These are phyloP conservation scores for Pheosia tremula DNA, from an alignment of 2,888 invertebrate genomes.

Conservation along the genomic window DNA sequence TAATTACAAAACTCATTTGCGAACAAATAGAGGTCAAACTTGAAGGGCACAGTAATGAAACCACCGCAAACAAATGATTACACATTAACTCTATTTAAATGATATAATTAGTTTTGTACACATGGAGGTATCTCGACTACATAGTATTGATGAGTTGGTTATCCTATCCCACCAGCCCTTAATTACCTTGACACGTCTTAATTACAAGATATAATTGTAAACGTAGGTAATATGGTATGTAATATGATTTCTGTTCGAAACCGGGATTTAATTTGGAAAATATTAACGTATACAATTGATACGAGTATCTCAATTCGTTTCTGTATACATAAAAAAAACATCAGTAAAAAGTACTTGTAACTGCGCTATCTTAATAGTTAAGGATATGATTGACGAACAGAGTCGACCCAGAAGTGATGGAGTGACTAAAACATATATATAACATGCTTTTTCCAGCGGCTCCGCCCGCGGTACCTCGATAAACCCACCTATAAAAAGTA, in stretches of 20 bases:
- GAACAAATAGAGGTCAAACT: not conserved
- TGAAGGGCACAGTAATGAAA: not conserved
- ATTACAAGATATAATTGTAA: constrained; percentile 60
- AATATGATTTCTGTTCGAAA: constrained; percentile 25
- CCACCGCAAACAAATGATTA: constrained; percentile 1
- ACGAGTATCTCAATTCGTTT: too few species aligned
- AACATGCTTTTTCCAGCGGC: too few species aligned
- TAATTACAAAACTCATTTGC: not conserved
- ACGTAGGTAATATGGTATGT: constrained; percentile 23
- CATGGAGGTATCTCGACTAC: constrained; percentile 2
- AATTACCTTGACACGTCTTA: constrained; percentile 50
- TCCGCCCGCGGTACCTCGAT: too few species aligned
- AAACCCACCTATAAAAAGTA: too few species aligned
- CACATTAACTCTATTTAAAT: not conserved
- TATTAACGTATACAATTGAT: too few species aligned
- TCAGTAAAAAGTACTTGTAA: too few species aligned
- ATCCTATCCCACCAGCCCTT: constrained; percentile 36
- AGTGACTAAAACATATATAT: too few species aligned
- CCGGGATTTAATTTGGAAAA: constrained; percentile 3
- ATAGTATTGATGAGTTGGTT: constrained; percentile 25
- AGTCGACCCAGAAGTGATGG: too few species aligned
- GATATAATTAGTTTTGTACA: constrained; percentile 15
- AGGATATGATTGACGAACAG: too few species aligned
- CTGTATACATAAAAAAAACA: too few species aligned
- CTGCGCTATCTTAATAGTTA: too few species aligned